Percentiles rank a stretch among this genome's conserved stretches.
Evolutionary conservation across 2,113 vertebrate species (phyloP).

Genomic region (Nestor notabilis): DNA sequence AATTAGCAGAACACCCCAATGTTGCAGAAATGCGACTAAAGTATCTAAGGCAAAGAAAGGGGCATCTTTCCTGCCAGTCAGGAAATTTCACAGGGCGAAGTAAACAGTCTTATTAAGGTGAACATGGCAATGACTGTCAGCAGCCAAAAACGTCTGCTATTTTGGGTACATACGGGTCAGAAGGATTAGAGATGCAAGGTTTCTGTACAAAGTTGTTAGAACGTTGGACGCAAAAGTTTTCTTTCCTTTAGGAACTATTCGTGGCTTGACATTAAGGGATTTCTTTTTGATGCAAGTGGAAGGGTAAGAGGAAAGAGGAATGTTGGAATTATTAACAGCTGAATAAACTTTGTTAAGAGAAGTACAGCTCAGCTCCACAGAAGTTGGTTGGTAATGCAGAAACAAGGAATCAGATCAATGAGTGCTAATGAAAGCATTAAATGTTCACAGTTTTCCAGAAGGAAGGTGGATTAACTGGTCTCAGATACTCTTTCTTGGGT

Average conservation of each 20-base stretch:
- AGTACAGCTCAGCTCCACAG: neutral
- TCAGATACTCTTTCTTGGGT: neutral
- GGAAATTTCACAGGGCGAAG: neutral
- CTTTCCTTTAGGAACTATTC: conserved; percentile 4
- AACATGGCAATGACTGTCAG: neutral
- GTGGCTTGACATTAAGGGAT: neutral
- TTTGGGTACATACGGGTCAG: neutral
- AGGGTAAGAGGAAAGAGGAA: conserved; percentile 25
- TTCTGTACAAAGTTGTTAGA: neutral
- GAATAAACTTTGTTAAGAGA: conserved; percentile 30
- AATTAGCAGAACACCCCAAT: neutral
- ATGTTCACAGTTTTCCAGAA: neutral
- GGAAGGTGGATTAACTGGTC: neutral
- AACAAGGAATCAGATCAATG: neutral
- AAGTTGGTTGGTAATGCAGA: neutral
- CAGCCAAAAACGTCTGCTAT: neutral
- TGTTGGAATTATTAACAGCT: conserved; percentile 3
- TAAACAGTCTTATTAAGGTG: neutral
- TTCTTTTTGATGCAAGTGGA: conserved; percentile 11
- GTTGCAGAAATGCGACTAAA: neutral
- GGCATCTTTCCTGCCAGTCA: neutral
- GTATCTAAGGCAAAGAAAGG: neutral
- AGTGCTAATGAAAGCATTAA: neutral
- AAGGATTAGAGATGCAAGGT: neutral
- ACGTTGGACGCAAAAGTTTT: neutral